Base-by-base conservation (phyloP, 37 sponge, comb jelly and placozoan genomes). In the Tethya wilhelma region DNA sequence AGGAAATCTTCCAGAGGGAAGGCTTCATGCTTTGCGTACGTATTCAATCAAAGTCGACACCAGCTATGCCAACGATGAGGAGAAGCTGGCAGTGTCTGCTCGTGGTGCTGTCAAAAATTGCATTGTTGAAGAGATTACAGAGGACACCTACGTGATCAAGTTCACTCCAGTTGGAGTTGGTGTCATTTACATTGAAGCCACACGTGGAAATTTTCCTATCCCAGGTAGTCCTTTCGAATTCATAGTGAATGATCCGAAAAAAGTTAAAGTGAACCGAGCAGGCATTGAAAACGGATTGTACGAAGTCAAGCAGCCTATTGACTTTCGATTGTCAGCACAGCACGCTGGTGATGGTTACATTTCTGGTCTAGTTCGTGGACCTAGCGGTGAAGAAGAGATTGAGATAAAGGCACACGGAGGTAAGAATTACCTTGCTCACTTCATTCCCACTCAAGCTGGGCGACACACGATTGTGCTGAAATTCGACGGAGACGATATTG, bases 331-430 rank as follows among this genome's bases (percentile, higher is more conserved):
- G 1, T 60, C 83, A 23, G 80, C 90, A 0, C 59, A 82, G 34
- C 69, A 69, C 26, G 90, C 90, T 14, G 94, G 94, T 30, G 90
- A 82, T 26, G 94, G 94, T 1, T 71, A 85, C 8, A 45, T 93
- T 39, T 69, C 83, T 22, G 90, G 84, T 28, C 43, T 64, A 11
- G 59, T 86, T 23, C 33, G 44, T 20, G 69, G 69, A 0, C 55
- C 64, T 23, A 79, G 46, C 1, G 79, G 80, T 34, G 64, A 67
- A 0, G 75, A 74, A 25, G 74, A 73, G 19, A 63, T 84, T 8
- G 64, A 65, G 39, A 70, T 84, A 12, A 55, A 65, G 33, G 55
- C 59, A 11, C 66, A 66, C 26, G 69, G 62, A 30, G 75, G 59
- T 36, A 41, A 69, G 11, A 73, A 80, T 2, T 90, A 79, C 39